Evolutionary conservation across 2,113 vertebrate species (phyloP), one percentile per base, ranked within the genome.

Genomic region (Indicator indicator): DNA sequence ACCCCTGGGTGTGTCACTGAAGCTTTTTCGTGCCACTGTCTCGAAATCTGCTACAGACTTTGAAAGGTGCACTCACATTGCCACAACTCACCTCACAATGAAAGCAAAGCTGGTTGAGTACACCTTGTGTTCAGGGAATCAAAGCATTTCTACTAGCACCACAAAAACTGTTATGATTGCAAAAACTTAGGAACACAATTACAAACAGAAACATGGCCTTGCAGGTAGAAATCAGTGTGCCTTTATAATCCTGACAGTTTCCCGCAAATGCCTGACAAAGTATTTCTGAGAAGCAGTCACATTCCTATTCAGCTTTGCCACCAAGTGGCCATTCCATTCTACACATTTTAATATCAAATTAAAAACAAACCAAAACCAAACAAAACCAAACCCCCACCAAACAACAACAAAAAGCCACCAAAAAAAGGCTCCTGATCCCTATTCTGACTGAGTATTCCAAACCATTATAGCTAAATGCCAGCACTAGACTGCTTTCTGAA

Each of bases 241-340:
- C 46, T 93, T 75, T 70, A 27, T 40, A 74, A 86, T 76, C 30
- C 55, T 8, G 11, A 27, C 27, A 70, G 21, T 40, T 83, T 89
- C 64, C 12, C 73, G 67, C 23, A 90, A 79, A 54, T 63, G 18
- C 69, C 59, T 84, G 20, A 27, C 7, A 76, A 81, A 65, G 44
- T 9, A 24, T 62, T 81, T 77, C 60, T 77, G 68, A 83, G 83
- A 55, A 79, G 63, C n/a, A 26, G n/a, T 42, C 16, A 63, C 26
- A 33, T 77, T 94, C 71, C 87, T 83, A 62, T 86, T 93, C 72
- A 88, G 85, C 36, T 89, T 91, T 97, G 94, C 94, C 95, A 94
- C 91, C 93, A 95, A 91, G 91, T 75, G 94, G 89, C 16, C 78
- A 56, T 38, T 90, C 62, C 6, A 2, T 59, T 90, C 67, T 55